Evolutionary conservation across 1,140 invertebrate species (phyloP).

Genomic region (Vanessa tameamea): DNA sequence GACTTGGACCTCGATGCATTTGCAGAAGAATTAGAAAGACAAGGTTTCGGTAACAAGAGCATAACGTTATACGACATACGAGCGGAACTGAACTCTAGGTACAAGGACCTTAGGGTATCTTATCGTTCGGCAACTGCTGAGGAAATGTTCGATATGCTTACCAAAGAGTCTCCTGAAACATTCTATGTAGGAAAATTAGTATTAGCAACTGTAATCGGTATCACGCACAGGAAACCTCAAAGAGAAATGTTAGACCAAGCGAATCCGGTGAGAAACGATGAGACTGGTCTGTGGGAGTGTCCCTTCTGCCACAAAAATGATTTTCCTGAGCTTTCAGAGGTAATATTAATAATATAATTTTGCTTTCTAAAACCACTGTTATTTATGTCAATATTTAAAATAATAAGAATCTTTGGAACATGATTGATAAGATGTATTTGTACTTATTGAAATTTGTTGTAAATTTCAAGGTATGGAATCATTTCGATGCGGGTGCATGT

Average conservation of each 20-base stretch:
- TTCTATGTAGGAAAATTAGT: conserved; percentile 96
- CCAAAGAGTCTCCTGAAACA: conserved; percentile 97
- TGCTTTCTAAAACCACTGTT: neutral
- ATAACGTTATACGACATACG: conserved; percentile 99
- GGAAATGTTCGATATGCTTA: conserved; percentile 96
- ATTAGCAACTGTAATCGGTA: conserved; percentile 87
- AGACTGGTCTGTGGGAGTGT: conserved; percentile 97
- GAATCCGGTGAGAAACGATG: conserved; percentile 96
- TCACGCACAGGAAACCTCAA: conserved; percentile 93
- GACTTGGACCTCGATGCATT: conserved; percentile 99
- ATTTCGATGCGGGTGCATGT: conserved; percentile 97
- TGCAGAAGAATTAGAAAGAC: conserved; percentile 97
- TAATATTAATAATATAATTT: conserved; percentile 37
- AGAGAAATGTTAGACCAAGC: conserved; percentile 96
- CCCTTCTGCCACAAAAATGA: conserved; percentile 98
- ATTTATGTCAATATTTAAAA: neutral
- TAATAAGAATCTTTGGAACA: neutral
- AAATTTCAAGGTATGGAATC: conserved; percentile 90
- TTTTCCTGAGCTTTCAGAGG: conserved; percentile 96
- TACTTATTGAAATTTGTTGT: neutral
- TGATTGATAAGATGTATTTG: too few relatives aligned
- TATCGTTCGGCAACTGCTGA: conserved; percentile 91
- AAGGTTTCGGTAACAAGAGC: conserved; percentile 97
- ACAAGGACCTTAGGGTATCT: conserved; percentile 94
- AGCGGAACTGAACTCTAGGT: conserved; percentile 96